These are phyloP conservation scores for Triplophysa tibetana DNA, from an alignment of 2,113 vertebrate species.

Conservation along the genomic window DNA sequence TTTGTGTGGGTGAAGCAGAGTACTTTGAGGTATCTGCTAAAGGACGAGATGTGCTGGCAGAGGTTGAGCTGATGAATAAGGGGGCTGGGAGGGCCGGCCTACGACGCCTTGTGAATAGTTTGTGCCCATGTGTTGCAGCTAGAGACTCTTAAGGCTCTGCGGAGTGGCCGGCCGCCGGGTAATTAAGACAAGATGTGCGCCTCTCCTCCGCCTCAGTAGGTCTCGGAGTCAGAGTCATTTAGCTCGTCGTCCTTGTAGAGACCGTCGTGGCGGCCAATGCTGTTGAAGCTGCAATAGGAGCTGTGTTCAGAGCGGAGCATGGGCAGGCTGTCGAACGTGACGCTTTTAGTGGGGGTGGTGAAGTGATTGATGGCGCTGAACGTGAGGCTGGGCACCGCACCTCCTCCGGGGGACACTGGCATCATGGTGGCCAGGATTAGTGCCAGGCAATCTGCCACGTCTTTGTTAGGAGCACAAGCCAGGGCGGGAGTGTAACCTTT, in stretches of 20 bases:
- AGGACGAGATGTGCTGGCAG: slow-evolving; percentile 40
- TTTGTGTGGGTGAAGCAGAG: slow-evolving; percentile 23
- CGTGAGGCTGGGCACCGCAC: slow-evolving; percentile 78
- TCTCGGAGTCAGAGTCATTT: slow-evolving; percentile 97
- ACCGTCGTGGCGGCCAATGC: slow-evolving; percentile 87
- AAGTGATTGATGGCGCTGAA: slow-evolving; percentile 97
- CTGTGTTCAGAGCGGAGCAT: slow-evolving; percentile 86
- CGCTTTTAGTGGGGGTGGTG: slow-evolving; percentile 92
- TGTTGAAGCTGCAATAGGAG: slow-evolving; percentile 97
- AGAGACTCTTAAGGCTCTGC: slow-evolving; percentile 46
- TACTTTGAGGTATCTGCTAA: slow-evolving; percentile 39
- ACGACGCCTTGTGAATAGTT: slow-evolving; percentile 7
- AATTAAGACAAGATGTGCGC: slow-evolving; percentile 48
- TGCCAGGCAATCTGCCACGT: slow-evolving; percentile 95
- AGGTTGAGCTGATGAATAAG: slow-evolving; percentile 20
- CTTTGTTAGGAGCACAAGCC: slow-evolving; percentile 97
- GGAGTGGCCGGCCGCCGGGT: slow-evolving; percentile 43
- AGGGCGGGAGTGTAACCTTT: slow-evolving; percentile 94
- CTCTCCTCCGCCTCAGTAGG: slow-evolving; percentile 78
- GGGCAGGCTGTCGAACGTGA: slow-evolving; percentile 91
- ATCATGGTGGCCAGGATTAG: slow-evolving; percentile 99
- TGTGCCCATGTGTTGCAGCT: slow-evolving; percentile 4
- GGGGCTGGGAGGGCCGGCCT: slow-evolving; percentile 9
- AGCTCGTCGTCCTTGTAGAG: slow-evolving; percentile 90
- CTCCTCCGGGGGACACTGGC: slow-evolving; percentile 87